phyloP scores from a whole-genome alignment of 2,797 vertebrate species.

The Enteromius unitaeniatus region DNA sequence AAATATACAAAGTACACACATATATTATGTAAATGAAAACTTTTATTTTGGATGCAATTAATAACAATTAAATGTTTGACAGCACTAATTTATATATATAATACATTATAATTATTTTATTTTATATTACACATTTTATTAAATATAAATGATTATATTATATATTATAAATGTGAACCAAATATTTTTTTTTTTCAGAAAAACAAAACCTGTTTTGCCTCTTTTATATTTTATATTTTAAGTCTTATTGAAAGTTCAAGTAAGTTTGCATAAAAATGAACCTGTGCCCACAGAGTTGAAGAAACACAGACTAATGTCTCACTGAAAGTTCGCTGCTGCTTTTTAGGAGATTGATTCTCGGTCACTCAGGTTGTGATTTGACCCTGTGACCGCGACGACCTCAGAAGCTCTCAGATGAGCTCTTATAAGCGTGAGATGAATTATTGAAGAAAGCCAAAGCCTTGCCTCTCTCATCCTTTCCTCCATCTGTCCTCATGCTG shows the following conservation, averaged over 20 bases:
- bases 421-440: slow-evolving; percentile 41
- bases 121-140: too few species aligned
- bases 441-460: slow-evolving; percentile 50
- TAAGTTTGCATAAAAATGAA: neutral
- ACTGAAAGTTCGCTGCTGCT: neutral
- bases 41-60: too few species aligned
- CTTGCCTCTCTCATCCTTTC: slow-evolving; percentile 15
- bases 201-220: too few species aligned
- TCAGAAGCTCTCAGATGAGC: slow-evolving; percentile 15
- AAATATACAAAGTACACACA: too few species aligned
- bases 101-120: neutral
- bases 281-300: neutral
- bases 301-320: neutral
- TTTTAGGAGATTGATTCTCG: neutral
- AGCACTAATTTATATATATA: neutral
- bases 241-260: neutral
- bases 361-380: slow-evolving; percentile 16
- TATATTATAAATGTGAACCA: too few species aligned
- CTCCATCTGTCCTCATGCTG: slow-evolving; percentile 34
- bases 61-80: too few species aligned
- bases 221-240: neutral
- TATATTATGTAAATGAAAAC: too few species aligned
- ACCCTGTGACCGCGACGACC: slow-evolving; percentile 43
- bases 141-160: neutral
- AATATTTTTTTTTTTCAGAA: too few species aligned